These are phyloP conservation scores for Sogatella furcifera DNA, from an alignment of 1,140 invertebrate species.

Conservation along the genomic window DNA sequence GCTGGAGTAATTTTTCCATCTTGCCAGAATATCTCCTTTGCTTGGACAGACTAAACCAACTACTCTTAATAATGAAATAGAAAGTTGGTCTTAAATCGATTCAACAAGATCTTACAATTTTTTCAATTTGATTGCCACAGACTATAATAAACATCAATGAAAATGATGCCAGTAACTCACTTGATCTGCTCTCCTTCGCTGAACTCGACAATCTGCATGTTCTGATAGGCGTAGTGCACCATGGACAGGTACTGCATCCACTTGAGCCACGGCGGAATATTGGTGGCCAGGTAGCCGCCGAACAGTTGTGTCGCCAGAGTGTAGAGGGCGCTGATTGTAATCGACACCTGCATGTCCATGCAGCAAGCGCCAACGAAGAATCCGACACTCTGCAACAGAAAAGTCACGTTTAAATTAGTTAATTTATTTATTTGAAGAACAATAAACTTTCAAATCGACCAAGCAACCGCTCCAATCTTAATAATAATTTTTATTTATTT, in stretches of 20 bases:
- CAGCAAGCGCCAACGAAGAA: conserved; percentile 73
- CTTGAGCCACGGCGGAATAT: conserved; percentile 64
- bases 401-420: not conserved
- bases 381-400: conserved; percentile 55
- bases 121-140: no score
- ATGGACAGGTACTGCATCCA: conserved; percentile 70
- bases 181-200: conserved; percentile 52
- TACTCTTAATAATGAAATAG: no score
- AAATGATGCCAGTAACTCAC: conserved; percentile 40
- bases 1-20: no score
- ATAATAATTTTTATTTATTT: no score
- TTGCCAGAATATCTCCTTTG: no score
- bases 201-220: conserved; percentile 79
- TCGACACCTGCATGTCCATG: conserved; percentile 68
- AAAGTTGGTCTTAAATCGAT: no score
- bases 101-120: no score
- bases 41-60: no score
- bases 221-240: conserved; percentile 77
- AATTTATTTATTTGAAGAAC: no score
- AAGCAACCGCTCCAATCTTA: no score
- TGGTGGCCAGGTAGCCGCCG: conserved; percentile 69
- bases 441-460: no score
- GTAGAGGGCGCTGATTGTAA: conserved; percentile 68
- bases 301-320: conserved; percentile 71
- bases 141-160: no score